phyloP scores from a whole-genome alignment of 2,888 invertebrate genomes.

The Allacma fusca region DNA sequence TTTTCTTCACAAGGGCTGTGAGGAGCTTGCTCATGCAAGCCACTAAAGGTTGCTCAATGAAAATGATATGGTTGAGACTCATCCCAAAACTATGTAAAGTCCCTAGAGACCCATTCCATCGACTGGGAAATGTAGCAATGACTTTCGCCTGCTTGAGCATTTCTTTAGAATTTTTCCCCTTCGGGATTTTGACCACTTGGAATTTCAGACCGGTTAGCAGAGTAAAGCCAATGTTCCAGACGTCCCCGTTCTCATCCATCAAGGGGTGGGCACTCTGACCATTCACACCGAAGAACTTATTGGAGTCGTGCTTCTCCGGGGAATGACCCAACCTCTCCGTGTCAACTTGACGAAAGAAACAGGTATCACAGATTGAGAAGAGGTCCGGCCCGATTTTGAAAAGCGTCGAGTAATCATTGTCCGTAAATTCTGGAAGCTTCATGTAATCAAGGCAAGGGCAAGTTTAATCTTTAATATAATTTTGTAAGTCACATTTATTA shows the following conservation, averaged over 20 bases:
- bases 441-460: too few relatives aligned
- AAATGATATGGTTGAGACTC: slow-evolving; percentile 67
- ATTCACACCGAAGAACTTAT: slow-evolving; percentile 63
- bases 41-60: slow-evolving; percentile 67
- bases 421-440: slow-evolving; percentile 64
- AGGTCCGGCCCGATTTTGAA: slow-evolving; percentile 65
- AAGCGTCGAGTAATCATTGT: slow-evolving; percentile 67
- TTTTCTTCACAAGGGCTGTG: slow-evolving; percentile 61
- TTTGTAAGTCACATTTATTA: too few relatives aligned
- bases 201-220: slow-evolving; percentile 43
- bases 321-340: slow-evolving; percentile 18
- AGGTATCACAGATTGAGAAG: slow-evolving; percentile 67
- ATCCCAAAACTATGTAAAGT: slow-evolving; percentile 69
- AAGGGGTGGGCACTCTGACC: slow-evolving; percentile 66
- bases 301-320: slow-evolving; percentile 59
- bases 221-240: slow-evolving; percentile 64
- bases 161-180: background rate
- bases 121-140: slow-evolving; percentile 63
- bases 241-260: slow-evolving; percentile 64
- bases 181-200: slow-evolving; percentile 21
- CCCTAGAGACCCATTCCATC: slow-evolving; percentile 63
- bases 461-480: too few relatives aligned
- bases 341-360: slow-evolving; percentile 63
- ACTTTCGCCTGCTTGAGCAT: slow-evolving; percentile 57
- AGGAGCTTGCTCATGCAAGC: slow-evolving; percentile 58